phyloP scores from a whole-genome alignment of 2,113 vertebrate species.

The Crotalus viridis region DNA sequence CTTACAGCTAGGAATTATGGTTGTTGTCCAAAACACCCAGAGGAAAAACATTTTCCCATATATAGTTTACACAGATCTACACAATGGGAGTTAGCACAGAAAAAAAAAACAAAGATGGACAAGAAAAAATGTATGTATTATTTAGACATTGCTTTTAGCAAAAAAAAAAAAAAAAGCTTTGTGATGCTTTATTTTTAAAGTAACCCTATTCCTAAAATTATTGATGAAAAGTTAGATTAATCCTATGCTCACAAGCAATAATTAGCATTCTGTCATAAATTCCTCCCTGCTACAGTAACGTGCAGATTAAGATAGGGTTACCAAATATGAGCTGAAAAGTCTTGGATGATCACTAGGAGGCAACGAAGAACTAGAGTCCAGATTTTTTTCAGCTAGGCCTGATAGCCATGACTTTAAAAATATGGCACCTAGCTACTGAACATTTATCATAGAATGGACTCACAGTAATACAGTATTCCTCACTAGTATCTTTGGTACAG shows the following conservation, averaged over 20 bases:
- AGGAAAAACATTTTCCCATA: neutral
- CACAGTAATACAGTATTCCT: neutral
- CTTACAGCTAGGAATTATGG: neutral
- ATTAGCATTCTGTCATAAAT: neutral
- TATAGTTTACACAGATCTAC: neutral
- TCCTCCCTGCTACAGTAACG: neutral
- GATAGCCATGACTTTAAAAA: neutral
- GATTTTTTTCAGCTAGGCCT: neutral
- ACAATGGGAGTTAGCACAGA: neutral
- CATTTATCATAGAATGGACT: neutral
- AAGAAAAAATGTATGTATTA: neutral
- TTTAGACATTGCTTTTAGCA: neutral
- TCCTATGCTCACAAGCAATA: neutral
- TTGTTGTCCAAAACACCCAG: neutral
- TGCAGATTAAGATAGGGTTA: neutral
- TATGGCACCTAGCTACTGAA: neutral
- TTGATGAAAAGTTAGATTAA: neutral
- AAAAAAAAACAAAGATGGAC: neutral
- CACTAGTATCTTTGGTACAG: neutral
- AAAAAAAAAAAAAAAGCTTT: neutral
- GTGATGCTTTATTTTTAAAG: neutral
- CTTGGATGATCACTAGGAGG: neutral
- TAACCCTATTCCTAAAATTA: neutral
- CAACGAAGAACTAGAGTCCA: neutral
- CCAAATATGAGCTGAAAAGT: neutral